Percentiles rank a stretch among this genome's conserved stretches.
These are phyloP conservation scores for Enteromius unitaeniatus DNA, from an alignment of 2,797 vertebrate genomes.

Conservation along the genomic window DNA sequence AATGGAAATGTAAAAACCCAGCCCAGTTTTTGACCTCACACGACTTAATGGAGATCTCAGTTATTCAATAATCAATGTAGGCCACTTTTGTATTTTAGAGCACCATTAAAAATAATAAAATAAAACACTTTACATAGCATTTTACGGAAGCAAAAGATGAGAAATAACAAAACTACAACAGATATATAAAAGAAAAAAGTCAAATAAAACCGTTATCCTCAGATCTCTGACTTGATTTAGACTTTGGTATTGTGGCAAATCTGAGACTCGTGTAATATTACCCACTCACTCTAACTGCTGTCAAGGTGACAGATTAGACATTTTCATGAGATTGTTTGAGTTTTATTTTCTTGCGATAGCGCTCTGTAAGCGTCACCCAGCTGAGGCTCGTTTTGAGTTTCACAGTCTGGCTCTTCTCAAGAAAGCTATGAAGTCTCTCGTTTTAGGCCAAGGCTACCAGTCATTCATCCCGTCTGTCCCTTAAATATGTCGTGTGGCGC, in stretches of 20 bases:
- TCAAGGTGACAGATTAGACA: not conserved
- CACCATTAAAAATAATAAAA: no score
- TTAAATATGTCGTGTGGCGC: conserved; percentile 9
- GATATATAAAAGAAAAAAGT: not conserved
- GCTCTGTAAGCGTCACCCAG: not conserved
- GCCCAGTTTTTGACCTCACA: not conserved
- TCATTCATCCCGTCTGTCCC: conserved; percentile 7
- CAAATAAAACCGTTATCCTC: not conserved
- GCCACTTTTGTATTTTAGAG: no score
- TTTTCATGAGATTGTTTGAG: not conserved
- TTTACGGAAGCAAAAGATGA: no score
- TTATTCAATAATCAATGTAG: not conserved
- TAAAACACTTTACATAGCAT: no score
- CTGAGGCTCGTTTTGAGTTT: conserved; percentile 1
- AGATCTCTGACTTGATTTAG: not conserved
- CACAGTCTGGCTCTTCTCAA: conserved; percentile 18
- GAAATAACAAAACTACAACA: not conserved
- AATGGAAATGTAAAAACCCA: no score
- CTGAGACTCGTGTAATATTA: not conserved
- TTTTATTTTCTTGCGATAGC: not conserved
- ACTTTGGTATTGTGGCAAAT: not conserved
- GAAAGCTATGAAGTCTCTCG: conserved; percentile 7
- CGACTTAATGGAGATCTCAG: not conserved
- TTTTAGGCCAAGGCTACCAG: conserved; percentile 19
- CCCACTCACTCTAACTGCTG: not conserved